Evolutionary conservation across 2,113 vertebrate species (phyloP).

Genomic region (Cromileptes altivelis): DNA sequence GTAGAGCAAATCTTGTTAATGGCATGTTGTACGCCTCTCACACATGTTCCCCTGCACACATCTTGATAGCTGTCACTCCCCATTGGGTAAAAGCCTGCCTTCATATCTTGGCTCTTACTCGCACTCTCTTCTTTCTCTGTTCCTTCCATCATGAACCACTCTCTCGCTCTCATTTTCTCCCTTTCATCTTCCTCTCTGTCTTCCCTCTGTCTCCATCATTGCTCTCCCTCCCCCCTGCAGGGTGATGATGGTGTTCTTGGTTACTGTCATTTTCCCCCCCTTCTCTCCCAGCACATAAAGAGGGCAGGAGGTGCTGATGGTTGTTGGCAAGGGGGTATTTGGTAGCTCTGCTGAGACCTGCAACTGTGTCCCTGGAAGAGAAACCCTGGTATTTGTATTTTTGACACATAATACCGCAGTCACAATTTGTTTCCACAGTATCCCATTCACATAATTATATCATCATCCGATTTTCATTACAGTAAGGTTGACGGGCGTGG

Average conservation of each 20-base stretch:
- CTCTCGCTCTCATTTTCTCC: conserved; percentile 16
- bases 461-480: background rate
- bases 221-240: conserved; percentile 21
- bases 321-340: conserved; percentile 11
- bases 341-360: conserved; percentile 5
- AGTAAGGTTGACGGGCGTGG: background rate
- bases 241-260: conserved; percentile 38
- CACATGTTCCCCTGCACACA: background rate
- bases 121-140: background rate
- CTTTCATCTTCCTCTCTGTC: background rate
- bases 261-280: background rate
- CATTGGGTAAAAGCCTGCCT: conserved; percentile 2
- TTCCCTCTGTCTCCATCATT: conserved; percentile 1
- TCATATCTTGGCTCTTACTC: conserved; percentile 18
- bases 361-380: background rate
- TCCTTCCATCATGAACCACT: conserved; percentile 6
- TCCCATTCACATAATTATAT: background rate
- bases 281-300: conserved; percentile 13
- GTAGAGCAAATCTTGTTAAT: conserved; percentile 27
- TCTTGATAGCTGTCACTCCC: conserved; percentile 35
- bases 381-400: conserved; percentile 10
- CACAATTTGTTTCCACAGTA: background rate
- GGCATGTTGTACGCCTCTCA: conserved; percentile 17
- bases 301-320: conserved; percentile 32
- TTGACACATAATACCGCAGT: background rate